Evolutionary conservation across 2,888 invertebrate species (phyloP).

Genomic region (Drosophila colorata): DNA sequence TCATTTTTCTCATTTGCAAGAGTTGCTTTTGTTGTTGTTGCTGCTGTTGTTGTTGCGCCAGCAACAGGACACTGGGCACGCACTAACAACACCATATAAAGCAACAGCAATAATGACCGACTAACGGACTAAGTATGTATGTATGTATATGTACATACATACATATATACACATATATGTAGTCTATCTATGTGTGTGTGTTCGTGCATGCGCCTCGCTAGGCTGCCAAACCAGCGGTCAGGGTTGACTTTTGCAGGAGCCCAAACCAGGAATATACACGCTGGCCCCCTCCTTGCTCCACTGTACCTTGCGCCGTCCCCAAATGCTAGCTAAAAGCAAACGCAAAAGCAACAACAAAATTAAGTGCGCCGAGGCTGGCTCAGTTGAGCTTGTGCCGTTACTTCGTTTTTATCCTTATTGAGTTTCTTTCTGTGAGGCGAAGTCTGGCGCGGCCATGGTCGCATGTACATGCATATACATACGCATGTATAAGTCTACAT

Average conservation of each 20-base stretch:
- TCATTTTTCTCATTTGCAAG: constrained; percentile 39
- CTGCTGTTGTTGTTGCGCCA: constrained; percentile 47
- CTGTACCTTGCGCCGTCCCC: constrained; percentile 1
- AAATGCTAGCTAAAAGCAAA: constrained; percentile 13
- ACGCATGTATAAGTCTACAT: constrained; percentile 13
- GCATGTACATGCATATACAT: not conserved
- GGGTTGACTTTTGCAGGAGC: constrained; percentile 73
- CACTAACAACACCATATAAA: constrained; percentile 26
- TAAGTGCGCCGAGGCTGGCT: constrained; percentile 60
- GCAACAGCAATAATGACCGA: constrained; percentile 63
- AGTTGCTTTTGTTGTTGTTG: constrained; percentile 31
- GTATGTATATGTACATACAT: constrained; percentile 16
- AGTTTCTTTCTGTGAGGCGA: constrained; percentile 48
- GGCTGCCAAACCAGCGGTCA: constrained; percentile 64
- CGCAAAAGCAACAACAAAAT: constrained; percentile 63
- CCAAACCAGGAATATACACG: constrained; percentile 43
- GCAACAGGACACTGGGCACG: constrained; percentile 69
- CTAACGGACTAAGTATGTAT: constrained; percentile 60
- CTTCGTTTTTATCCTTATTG: constrained; percentile 70
- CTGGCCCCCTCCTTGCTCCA: constrained; percentile 2
- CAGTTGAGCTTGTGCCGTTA: constrained; percentile 59
- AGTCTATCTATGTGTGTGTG: constrained; percentile 43
- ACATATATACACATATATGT: constrained; percentile 17
- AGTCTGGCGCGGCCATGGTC: constrained; percentile 16
- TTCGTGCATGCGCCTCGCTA: constrained; percentile 73